These are phyloP conservation scores for Polypterus senegalus DNA, from an alignment of 2,113 vertebrate species.

Conservation along the genomic window DNA sequence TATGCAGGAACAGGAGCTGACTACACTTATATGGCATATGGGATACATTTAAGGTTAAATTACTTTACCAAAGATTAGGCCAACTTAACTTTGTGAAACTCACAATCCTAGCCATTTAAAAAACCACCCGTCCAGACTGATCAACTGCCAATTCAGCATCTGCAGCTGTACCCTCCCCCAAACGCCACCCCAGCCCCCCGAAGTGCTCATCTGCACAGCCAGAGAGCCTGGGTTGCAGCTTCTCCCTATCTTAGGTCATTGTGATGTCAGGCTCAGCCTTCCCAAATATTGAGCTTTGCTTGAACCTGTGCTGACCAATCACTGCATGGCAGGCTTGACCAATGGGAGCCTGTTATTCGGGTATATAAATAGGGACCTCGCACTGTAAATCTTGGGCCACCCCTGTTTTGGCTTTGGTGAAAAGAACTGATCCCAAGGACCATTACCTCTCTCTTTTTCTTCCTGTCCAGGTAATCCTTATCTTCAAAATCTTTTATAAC, in stretches of 20 bases:
- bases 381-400: constrained; percentile 52
- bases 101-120: too few species aligned
- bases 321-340: constrained; percentile 25
- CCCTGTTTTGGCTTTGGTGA: constrained; percentile 53
- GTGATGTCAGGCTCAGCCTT: constrained; percentile 48
- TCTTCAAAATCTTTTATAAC: not conserved
- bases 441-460: constrained; percentile 52
- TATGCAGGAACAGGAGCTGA: too few species aligned
- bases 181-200: too few species aligned
- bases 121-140: too few species aligned
- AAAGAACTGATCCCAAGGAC: constrained; percentile 64
- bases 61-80: too few species aligned
- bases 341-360: constrained; percentile 31
- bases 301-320: constrained; percentile 35
- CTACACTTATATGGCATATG: too few species aligned
- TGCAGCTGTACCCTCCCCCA: too few species aligned
- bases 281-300: constrained; percentile 39
- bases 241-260: constrained; percentile 34
- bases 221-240: constrained; percentile 32
- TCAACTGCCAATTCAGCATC: too few species aligned
- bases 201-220: too few species aligned
- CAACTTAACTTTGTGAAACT: too few species aligned
- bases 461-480: constrained; percentile 46
- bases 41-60: too few species aligned
- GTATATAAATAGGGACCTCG: constrained; percentile 49